Percentiles rank a stretch among this genome's conserved stretches.
Conservation (phyloP, 2,797 vertebrate species). For the Lithobates pipiens region DNA sequence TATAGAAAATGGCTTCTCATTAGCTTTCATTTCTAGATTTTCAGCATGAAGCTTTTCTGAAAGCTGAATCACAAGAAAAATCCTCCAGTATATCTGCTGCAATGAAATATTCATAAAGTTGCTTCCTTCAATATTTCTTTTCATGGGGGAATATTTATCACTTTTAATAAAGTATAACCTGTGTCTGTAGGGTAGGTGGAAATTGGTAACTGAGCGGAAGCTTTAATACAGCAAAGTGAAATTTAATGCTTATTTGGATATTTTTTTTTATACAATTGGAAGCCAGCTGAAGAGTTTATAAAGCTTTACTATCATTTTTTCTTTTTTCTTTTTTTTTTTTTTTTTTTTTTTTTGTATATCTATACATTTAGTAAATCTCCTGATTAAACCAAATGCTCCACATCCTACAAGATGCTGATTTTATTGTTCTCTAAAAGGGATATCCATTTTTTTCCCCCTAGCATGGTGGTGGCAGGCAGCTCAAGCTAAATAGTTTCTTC, state of each 20-base stretch:
- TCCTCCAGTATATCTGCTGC: constrained; percentile 1
- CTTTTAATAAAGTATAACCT: constrained; percentile 53
- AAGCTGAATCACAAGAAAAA: constrained; percentile 28
- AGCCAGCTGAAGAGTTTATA: neutral
- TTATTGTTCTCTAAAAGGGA: neutral
- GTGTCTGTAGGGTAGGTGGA: constrained; percentile 12
- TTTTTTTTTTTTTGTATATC: no score
- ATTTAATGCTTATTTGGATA: neutral
- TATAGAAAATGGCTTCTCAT: constrained; percentile 60
- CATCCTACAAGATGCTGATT: neutral
- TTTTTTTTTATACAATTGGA: neutral
- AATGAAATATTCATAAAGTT: constrained; percentile 50
- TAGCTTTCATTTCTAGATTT: constrained; percentile 39
- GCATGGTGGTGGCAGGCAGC: neutral
- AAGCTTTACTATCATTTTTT: neutral
- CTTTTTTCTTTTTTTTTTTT: neutral
- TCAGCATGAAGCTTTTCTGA: constrained; percentile 28
- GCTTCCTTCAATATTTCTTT: constrained; percentile 39
- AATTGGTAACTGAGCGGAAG: neutral
- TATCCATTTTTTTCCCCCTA: neutral
- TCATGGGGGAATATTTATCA: constrained; percentile 44
- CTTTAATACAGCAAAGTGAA: neutral
- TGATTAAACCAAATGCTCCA: neutral
- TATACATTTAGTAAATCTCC: neutral
- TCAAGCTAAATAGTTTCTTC: no score